phyloP scores from a whole-genome alignment of 2,113 vertebrate genomes.

The Leiothrix lutea region DNA sequence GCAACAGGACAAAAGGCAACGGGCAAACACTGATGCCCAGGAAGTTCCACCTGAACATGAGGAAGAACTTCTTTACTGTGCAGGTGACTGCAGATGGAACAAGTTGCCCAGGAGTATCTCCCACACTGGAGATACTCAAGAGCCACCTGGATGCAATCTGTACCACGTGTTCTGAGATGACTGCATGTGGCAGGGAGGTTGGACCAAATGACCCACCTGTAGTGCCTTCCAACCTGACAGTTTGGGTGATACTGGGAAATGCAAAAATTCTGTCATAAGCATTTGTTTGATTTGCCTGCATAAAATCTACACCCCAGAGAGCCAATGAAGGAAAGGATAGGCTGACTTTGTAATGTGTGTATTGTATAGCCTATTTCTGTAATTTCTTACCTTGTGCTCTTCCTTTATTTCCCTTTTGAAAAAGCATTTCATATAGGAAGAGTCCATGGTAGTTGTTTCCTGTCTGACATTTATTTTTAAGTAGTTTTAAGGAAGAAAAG shows the following conservation, averaged over 20 bases:
- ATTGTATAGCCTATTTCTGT: neutral
- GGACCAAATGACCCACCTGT: neutral
- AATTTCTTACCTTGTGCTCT: neutral
- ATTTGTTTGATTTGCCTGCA: neutral
- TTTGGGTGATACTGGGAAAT: neutral
- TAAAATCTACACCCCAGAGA: neutral
- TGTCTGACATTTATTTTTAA: neutral
- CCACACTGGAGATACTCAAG: too few relatives aligned
- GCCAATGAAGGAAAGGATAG: neutral
- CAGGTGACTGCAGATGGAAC: fast-evolving
- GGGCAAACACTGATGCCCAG: neutral
- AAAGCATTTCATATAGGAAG: neutral
- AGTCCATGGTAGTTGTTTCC: neutral
- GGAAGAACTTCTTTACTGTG: neutral
- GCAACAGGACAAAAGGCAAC: fast-evolving
- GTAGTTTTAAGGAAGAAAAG: neutral
- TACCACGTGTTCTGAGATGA: neutral
- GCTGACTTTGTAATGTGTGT: neutral
- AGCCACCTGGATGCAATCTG: neutral
- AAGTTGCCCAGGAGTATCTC: neutral
- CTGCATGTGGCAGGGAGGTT: neutral
- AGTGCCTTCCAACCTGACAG: neutral
- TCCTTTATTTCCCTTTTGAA: neutral
- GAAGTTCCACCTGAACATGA: neutral
- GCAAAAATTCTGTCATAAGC: neutral